phyloP scores from a whole-genome alignment of 2,888 invertebrate genomes.

The Eupithecia dodoneata region DNA sequence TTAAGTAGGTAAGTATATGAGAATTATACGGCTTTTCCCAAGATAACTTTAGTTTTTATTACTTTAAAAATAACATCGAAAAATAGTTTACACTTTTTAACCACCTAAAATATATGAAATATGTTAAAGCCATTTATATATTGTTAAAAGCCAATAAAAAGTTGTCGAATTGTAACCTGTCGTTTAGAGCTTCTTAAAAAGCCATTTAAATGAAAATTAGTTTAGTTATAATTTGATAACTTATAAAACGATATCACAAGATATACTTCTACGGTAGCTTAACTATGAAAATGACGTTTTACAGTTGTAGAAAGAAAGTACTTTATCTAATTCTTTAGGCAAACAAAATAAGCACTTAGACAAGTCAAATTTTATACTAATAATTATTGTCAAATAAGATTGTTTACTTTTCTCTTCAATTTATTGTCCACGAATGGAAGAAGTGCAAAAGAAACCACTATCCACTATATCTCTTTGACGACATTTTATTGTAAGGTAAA shows the following conservation, averaged over 20 bases:
- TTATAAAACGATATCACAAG: slow-evolving; percentile 49
- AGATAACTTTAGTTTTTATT: slow-evolving; percentile 1
- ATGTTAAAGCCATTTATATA: slow-evolving; percentile 27
- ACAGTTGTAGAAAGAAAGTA: too few species aligned
- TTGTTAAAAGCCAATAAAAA: slow-evolving; percentile 46
- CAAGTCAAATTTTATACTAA: too few species aligned
- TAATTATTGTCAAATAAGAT: too few species aligned
- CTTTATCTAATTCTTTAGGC: too few species aligned
- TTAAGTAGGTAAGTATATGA: not conserved
- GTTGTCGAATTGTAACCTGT: slow-evolving; percentile 50
- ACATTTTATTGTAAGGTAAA: too few species aligned
- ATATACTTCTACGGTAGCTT: not conserved
- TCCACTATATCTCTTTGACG: too few species aligned
- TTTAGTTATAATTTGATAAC: slow-evolving; percentile 48
- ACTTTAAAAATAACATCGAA: not conserved
- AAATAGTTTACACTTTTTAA: not conserved
- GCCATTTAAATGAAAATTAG: slow-evolving; percentile 55
- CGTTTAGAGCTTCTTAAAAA: slow-evolving; percentile 52
- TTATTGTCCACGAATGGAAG: too few species aligned
- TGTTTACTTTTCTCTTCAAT: too few species aligned
- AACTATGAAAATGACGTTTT: not conserved
- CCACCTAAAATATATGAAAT: slow-evolving; percentile 14
- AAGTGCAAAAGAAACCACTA: too few species aligned
- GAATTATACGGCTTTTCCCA: not conserved
- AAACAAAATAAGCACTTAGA: too few species aligned